Evolutionary conservation across 2,888 invertebrate genomes (phyloP).

Genomic region (Drosophila austrosaltans): DNA sequence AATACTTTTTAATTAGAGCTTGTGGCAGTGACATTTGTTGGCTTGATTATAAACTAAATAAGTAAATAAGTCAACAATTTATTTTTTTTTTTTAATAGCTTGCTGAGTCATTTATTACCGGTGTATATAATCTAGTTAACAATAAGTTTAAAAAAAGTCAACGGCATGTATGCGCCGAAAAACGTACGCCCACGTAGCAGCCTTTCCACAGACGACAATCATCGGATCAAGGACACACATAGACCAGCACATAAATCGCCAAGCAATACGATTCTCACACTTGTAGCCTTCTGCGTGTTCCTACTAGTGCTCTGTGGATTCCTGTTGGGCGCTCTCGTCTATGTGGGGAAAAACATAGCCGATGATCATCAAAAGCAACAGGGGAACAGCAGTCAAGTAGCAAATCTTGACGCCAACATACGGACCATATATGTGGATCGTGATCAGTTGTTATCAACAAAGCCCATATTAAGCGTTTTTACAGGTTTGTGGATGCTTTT

Average conservation of each 20-base stretch:
- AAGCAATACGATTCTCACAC: slow-evolving; percentile 79
- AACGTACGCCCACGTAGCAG: slow-evolving; percentile 82
- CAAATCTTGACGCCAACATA: slow-evolving; percentile 46
- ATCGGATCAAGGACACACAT: slow-evolving; percentile 76
- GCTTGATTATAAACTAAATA: background rate
- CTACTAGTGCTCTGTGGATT: slow-evolving; percentile 81
- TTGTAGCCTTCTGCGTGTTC: slow-evolving; percentile 82
- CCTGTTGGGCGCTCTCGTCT: slow-evolving; percentile 81
- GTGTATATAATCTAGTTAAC: slow-evolving; percentile 40
- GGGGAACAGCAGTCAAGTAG: slow-evolving; percentile 33
- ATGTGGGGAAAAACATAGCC: slow-evolving; percentile 81
- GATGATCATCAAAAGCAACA: slow-evolving; percentile 67
- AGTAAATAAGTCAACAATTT: background rate
- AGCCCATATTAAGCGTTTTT: slow-evolving; percentile 63
- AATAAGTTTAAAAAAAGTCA: slow-evolving; percentile 35
- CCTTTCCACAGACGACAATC: slow-evolving; percentile 82
- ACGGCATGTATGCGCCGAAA: slow-evolving; percentile 81
- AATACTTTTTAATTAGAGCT: slow-evolving; percentile 2
- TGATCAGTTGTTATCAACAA: slow-evolving; percentile 71
- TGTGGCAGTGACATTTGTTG: slow-evolving; percentile 1
- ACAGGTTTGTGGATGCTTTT: slow-evolving; percentile 59
- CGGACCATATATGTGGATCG: slow-evolving; percentile 67
- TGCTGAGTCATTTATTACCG: slow-evolving; percentile 17
- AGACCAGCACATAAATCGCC: slow-evolving; percentile 57
- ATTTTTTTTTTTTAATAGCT: slow-evolving; percentile 6